phyloP scores from a whole-genome alignment of 2,888 invertebrate genomes.

The Catocala fraxini region DNA sequence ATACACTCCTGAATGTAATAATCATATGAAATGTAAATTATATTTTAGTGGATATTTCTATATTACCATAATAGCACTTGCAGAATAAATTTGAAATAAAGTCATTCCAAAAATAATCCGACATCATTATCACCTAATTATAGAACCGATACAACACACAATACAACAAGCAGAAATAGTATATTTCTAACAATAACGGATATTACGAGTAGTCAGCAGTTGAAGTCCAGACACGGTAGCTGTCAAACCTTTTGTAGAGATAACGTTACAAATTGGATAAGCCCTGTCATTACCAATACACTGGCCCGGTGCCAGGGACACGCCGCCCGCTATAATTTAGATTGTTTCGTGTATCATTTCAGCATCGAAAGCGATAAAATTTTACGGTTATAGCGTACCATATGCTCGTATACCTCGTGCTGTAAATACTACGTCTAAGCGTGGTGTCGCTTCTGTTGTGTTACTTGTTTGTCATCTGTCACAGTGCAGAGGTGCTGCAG shows the following conservation, averaged over 20 bases:
- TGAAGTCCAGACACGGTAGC: slow-evolving; percentile 46
- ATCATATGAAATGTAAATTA: no score
- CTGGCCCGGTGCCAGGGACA: slow-evolving; percentile 78
- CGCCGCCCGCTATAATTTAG: slow-evolving; percentile 78
- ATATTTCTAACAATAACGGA: slow-evolving; percentile 22
- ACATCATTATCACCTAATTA: not conserved
- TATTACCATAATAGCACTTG: no score
- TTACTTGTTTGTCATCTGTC: slow-evolving; percentile 44
- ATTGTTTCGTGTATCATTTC: slow-evolving; percentile 87
- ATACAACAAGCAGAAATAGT: not conserved
- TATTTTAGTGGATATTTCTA: no score
- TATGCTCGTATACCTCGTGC: slow-evolving; percentile 67
- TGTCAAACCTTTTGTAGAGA: slow-evolving; percentile 61
- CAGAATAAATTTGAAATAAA: no score
- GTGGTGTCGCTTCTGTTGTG: slow-evolving; percentile 31
- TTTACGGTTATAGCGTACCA: slow-evolving; percentile 83
- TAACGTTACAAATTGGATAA: slow-evolving; percentile 77
- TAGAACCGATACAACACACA: slow-evolving; percentile 1
- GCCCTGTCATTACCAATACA: slow-evolving; percentile 77
- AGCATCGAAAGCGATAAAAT: slow-evolving; percentile 85
- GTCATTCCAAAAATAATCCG: not conserved
- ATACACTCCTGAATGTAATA: no score
- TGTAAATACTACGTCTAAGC: slow-evolving; percentile 69
- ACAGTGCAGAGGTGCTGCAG: slow-evolving; percentile 30
- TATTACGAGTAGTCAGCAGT: slow-evolving; percentile 41